A percentile compares a stretch with the other conserved stretches of the same genome.
Evolutionary conservation across 2,113 vertebrate species (phyloP).

Genomic region (Callospermophilus lateralis): DNA sequence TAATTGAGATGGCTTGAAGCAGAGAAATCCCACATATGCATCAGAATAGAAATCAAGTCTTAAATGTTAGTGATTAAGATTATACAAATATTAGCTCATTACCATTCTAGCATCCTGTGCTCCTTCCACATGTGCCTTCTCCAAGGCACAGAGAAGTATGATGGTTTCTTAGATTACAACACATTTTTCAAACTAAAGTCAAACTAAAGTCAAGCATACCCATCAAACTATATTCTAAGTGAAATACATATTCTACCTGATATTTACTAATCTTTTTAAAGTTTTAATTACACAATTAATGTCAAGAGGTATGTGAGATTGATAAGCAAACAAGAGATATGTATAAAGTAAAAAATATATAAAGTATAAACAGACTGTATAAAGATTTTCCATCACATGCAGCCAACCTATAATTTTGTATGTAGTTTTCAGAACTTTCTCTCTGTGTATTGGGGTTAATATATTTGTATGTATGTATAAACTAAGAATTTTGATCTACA

Average conservation of each 20-base stretch:
- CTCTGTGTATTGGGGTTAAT: neutral
- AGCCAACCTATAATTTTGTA: neutral
- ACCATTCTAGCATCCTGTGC: neutral
- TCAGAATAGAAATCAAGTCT: neutral
- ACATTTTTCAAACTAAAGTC: neutral
- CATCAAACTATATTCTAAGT: neutral
- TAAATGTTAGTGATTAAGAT: constrained; percentile 17
- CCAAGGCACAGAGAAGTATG: neutral
- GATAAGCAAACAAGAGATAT: neutral
- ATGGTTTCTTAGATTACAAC: neutral
- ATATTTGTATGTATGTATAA: neutral
- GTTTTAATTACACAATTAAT: neutral
- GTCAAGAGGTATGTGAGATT: neutral
- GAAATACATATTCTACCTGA: neutral
- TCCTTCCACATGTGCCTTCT: neutral
- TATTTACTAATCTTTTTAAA: neutral
- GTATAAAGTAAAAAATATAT: neutral
- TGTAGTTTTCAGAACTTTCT: neutral
- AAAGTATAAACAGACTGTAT: neutral
- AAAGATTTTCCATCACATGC: neutral
- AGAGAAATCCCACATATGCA: neutral
- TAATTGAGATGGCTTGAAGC: neutral
- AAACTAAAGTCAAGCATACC: neutral
- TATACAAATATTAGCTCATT: constrained; percentile 30
- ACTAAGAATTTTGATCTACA: neutral